phyloP scores from a whole-genome alignment of 37 sponge, comb jelly and placozoan genomes.

The Spongilla lacustris region DNA sequence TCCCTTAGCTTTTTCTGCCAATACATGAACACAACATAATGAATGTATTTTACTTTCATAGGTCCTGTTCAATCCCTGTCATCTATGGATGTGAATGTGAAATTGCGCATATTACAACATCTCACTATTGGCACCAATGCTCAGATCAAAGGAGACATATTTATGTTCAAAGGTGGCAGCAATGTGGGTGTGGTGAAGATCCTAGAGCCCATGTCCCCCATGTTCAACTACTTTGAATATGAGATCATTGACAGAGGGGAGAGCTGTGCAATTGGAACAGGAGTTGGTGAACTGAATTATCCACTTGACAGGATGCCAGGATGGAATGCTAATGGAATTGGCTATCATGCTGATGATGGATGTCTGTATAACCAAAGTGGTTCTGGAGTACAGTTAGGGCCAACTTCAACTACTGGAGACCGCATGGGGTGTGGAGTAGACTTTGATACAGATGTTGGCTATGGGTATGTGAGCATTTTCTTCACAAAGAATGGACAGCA shows the following conservation, averaged over 20 bases:
- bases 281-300: slow-evolving; percentile 54
- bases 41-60: no score
- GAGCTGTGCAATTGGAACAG: slow-evolving; percentile 66
- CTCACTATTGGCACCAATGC: slow-evolving; percentile 37
- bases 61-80: not conserved
- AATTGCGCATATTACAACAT: not conserved
- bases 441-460: slow-evolving; percentile 49
- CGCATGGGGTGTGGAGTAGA: slow-evolving; percentile 80
- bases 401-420: slow-evolving; percentile 73
- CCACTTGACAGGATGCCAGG: slow-evolving; percentile 74
- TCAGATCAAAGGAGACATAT: slow-evolving; percentile 52
- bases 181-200: slow-evolving; percentile 78
- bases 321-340: slow-evolving; percentile 74
- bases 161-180: slow-evolving; percentile 43
- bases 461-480: slow-evolving; percentile 67
- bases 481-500: slow-evolving; percentile 86
- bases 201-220: slow-evolving; percentile 69
- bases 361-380: slow-evolving; percentile 67
- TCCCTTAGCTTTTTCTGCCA: no score
- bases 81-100: not conserved
- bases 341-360: slow-evolving; percentile 87
- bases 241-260: slow-evolving; percentile 64
- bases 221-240: slow-evolving; percentile 80
- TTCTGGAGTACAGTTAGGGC: slow-evolving; percentile 68
- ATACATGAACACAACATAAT: no score